Conservation (phyloP, 2,797 vertebrate genomes). For the Danio choprae region DNA sequence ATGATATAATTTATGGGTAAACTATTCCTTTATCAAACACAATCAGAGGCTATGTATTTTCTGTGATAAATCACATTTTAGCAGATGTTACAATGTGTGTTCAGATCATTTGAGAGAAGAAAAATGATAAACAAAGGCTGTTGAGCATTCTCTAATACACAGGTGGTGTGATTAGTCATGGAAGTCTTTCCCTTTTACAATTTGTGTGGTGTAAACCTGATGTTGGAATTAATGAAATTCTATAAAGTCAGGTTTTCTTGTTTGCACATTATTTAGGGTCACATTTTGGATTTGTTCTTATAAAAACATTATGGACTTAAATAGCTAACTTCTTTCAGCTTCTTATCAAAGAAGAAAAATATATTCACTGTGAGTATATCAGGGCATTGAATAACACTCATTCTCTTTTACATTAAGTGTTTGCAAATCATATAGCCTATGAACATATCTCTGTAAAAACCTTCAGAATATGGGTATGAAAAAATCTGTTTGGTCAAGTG, state of each 20-base stretch:
- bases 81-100: not conserved
- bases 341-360: no score
- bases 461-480: no score
- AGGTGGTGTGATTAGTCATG: slow-evolving; percentile 15
- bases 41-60: not conserved
- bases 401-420: no score
- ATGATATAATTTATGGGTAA: no score
- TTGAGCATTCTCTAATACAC: not conserved
- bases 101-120: slow-evolving; percentile 7
- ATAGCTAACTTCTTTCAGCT: no score
- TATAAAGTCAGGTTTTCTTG: not conserved
- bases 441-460: no score
- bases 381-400: no score
- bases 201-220: not conserved
- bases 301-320: no score
- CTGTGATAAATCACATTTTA: not conserved
- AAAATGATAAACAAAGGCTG: not conserved
- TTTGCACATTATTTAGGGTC: not conserved
- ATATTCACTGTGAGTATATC: no score
- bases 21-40: not conserved
- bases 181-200: not conserved
- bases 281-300: not conserved
- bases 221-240: not conserved
- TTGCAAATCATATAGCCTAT: no score
- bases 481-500: no score